These are phyloP conservation scores for Hypotaenidia okinawae DNA, from an alignment of 2,797 vertebrate genomes.

Conservation along the genomic window DNA sequence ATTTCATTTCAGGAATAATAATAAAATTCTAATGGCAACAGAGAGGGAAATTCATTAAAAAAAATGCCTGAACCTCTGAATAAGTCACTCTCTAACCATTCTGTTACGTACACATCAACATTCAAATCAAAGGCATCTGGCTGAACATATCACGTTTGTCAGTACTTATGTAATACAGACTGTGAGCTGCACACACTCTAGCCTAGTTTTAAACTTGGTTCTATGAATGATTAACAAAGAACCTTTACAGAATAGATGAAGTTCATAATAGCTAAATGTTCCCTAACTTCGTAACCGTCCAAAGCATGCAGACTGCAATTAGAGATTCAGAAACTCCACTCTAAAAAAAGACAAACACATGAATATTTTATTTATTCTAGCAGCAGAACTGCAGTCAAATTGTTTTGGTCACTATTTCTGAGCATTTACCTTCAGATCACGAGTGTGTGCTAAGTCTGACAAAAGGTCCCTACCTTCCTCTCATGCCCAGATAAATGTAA, in stretches of 20 bases:
- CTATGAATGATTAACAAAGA: conserved; percentile 64
- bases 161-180: conserved; percentile 48
- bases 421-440: neutral
- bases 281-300: conserved; percentile 6
- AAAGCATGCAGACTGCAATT: conserved; percentile 6
- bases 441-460: neutral
- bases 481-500: neutral
- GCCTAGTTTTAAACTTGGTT: conserved; percentile 53
- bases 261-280: conserved; percentile 23
- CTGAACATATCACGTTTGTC: conserved; percentile 26
- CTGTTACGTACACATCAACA: conserved; percentile 9
- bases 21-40: neutral
- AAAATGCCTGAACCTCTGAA: conserved; percentile 51
- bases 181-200: neutral
- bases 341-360: conserved; percentile 2
- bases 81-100: conserved; percentile 67
- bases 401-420: neutral
- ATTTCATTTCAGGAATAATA: conserved; percentile 48
- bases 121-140: conserved; percentile 39
- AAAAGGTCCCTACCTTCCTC: neutral
- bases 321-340: neutral
- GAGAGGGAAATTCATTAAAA: conserved; percentile 30
- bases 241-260: conserved; percentile 48
- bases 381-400: neutral
- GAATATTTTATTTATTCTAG: conserved; percentile 26